Conservation (phyloP, 2,888 invertebrate genomes). For the Exocentrus adspersus region DNA sequence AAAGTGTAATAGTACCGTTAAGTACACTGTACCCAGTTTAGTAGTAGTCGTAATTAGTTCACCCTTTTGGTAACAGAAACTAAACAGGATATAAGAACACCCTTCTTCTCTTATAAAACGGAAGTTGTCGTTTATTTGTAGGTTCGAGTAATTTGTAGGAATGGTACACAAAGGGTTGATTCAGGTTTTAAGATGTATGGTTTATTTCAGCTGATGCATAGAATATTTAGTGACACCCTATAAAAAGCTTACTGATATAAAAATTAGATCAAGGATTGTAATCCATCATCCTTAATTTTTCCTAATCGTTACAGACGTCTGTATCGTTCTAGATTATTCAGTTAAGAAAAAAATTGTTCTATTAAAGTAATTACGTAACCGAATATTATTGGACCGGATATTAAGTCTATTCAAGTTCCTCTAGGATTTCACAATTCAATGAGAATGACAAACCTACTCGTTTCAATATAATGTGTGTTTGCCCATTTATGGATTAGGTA, state of each 20-base stretch:
- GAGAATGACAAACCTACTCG: neutral
- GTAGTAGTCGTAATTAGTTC: no score
- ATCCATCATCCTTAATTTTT: neutral
- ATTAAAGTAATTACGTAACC: neutral
- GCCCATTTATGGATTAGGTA: neutral
- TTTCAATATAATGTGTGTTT: neutral
- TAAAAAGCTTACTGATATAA: neutral
- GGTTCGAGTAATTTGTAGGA: slow-evolving; percentile 18
- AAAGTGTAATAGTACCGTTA: neutral
- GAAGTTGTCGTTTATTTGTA: slow-evolving; percentile 24
- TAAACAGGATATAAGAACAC: slow-evolving; percentile 22
- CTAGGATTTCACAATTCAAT: slow-evolving; percentile 5
- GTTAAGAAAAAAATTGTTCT: neutral
- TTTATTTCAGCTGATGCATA: slow-evolving; percentile 1
- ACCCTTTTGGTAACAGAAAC: neutral
- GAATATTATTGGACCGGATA: slow-evolving; percentile 9
- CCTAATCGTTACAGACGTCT: no score
- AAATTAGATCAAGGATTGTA: neutral
- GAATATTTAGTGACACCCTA: neutral
- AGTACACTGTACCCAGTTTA: neutral
- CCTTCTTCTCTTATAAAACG: slow-evolving; percentile 10
- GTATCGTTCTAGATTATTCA: no score
- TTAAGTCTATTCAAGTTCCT: slow-evolving; percentile 10
- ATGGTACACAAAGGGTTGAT: slow-evolving; percentile 21
- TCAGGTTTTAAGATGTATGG: slow-evolving; percentile 16